Percentiles rank a stretch among this genome's conserved stretches.
phyloP scores from a whole-genome alignment of 2,113 vertebrate genomes.

The Etheostoma cragini region DNA sequence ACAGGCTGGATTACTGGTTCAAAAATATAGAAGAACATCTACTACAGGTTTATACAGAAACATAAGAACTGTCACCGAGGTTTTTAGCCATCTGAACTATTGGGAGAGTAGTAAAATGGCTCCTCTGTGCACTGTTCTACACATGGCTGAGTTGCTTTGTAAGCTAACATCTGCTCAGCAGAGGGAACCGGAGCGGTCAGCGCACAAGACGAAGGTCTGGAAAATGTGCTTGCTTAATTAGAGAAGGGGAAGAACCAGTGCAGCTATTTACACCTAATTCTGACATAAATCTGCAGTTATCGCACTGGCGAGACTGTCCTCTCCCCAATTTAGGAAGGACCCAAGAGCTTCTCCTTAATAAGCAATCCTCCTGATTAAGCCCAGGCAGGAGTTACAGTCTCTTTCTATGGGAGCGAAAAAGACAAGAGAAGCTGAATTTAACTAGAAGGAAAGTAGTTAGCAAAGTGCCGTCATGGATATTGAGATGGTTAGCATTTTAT shows the following conservation, averaged over 20 bases:
- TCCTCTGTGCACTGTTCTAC: slow-evolving; percentile 39
- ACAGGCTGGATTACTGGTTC: slow-evolving; percentile 35
- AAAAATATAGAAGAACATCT: slow-evolving; percentile 11
- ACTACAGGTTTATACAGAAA: background rate
- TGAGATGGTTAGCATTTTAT: slow-evolving; percentile 83
- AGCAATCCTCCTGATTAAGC: slow-evolving; percentile 81
- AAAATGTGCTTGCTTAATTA: slow-evolving; percentile 81
- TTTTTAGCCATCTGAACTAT: slow-evolving; percentile 31
- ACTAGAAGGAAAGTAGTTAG: slow-evolving; percentile 75
- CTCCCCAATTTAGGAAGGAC: slow-evolving; percentile 72
- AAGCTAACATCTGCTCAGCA: slow-evolving; percentile 55
- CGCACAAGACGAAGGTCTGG: slow-evolving; percentile 41
- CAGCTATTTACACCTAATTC: slow-evolving; percentile 78
- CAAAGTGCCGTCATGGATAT: slow-evolving; percentile 73
- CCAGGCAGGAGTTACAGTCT: slow-evolving; percentile 62
- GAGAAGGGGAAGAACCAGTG: slow-evolving; percentile 74
- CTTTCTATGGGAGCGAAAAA: slow-evolving; percentile 51
- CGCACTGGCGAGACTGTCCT: slow-evolving; percentile 76
- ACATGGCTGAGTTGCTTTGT: slow-evolving; percentile 60
- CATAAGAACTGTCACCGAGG: background rate
- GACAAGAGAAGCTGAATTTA: slow-evolving; percentile 64
- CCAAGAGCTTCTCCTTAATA: slow-evolving; percentile 82
- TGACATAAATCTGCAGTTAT: slow-evolving; percentile 85
- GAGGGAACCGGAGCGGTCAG: slow-evolving; percentile 65
- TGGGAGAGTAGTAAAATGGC: slow-evolving; percentile 15